A percentile compares a stretch with the other conserved stretches of the same genome.
Evolutionary conservation across 2,113 vertebrate genomes (phyloP).

Genomic region (Sinocyclocheilus anshuiensis): DNA sequence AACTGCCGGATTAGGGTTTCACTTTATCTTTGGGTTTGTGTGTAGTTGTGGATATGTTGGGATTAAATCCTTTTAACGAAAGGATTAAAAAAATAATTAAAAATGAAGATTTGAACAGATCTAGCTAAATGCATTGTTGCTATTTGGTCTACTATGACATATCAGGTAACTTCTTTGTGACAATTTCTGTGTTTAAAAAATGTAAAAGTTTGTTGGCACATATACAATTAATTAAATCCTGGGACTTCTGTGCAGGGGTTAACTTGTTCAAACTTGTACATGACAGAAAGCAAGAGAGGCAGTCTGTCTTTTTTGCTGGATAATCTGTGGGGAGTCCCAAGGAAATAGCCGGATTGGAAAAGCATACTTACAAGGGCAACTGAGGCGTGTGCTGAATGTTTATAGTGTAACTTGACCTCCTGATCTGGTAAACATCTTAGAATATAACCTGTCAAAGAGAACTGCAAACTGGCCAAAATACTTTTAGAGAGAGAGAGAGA

Average conservation of each 20-base stretch:
- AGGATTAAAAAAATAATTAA: constrained; percentile 38
- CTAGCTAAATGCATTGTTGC: constrained; percentile 27
- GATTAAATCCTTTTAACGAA: constrained; percentile 50
- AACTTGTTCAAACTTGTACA: neutral
- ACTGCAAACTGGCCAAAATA: no score
- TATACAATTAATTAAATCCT: neutral
- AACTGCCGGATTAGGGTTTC: constrained; percentile 34
- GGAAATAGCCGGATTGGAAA: constrained; percentile 35
- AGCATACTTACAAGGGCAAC: constrained; percentile 20
- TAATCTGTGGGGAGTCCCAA: constrained; percentile 23
- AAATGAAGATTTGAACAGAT: constrained; percentile 43
- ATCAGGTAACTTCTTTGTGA: neutral
- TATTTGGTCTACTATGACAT: neutral
- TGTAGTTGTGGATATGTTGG: constrained; percentile 34
- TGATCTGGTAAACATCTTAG: constrained; percentile 37
- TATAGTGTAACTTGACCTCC: constrained; percentile 33
- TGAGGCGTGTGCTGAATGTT: constrained; percentile 16
- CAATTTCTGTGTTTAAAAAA: neutral
- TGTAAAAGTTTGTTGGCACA: neutral
- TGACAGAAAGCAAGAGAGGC: no score
- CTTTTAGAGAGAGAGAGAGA: neutral
- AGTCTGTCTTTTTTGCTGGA: constrained; percentile 30
- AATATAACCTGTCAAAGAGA: neutral
- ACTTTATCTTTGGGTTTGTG: constrained; percentile 11
- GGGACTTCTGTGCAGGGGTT: neutral